These are phyloP conservation scores for Echinarachnius parma DNA, from an alignment of 53 echinoderm and acorn worm species.

Conservation along the genomic window DNA sequence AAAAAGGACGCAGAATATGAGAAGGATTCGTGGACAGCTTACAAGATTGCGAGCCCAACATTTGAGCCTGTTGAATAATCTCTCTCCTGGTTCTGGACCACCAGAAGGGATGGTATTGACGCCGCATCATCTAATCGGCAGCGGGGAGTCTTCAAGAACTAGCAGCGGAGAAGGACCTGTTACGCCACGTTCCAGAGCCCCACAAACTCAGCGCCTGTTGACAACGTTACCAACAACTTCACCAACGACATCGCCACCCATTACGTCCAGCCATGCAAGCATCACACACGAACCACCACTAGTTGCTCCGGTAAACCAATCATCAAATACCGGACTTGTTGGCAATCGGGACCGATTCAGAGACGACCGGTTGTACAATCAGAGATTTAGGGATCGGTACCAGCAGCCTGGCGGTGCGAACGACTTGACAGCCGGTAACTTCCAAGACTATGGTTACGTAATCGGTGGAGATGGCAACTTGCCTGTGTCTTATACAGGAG, in stretches of 20 bases:
- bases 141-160: too few relatives aligned
- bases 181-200: neutral
- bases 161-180: too few relatives aligned
- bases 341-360: conserved; percentile 7
- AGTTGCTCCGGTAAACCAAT: neutral
- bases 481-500: neutral
- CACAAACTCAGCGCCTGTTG: neutral
- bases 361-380: conserved; percentile 3
- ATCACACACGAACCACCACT: neutral
- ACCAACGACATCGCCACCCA: neutral
- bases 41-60: too few relatives aligned
- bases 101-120: too few relatives aligned
- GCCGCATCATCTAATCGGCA: too few relatives aligned
- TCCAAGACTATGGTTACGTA: too few relatives aligned
- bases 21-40: too few relatives aligned
- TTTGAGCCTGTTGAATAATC: too few relatives aligned
- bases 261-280: neutral
- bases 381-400: neutral
- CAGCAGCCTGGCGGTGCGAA: neutral
- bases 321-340: neutral
- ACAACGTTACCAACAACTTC: neutral
- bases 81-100: too few relatives aligned
- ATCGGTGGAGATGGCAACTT: too few relatives aligned
- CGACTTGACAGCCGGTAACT: too few relatives aligned
- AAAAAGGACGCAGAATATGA: too few relatives aligned